Percentiles rank a stretch among this genome's conserved stretches.
Evolutionary conservation across 2,888 invertebrate genomes (phyloP).

Genomic region (Pollenia amentaria): DNA sequence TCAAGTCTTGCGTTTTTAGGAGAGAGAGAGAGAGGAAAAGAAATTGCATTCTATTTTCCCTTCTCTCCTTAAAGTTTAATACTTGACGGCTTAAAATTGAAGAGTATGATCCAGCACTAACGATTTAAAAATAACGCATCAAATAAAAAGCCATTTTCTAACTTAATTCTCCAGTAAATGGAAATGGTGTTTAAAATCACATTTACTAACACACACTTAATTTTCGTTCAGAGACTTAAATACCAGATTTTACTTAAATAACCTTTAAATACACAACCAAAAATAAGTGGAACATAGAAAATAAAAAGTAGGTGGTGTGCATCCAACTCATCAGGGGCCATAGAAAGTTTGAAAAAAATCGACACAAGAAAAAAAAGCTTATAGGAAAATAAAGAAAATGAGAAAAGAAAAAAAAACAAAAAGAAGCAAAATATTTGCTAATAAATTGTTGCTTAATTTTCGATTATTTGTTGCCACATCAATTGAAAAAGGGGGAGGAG

Average conservation of each 20-base stretch:
- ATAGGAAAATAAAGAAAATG: background rate
- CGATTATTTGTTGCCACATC: conserved; percentile 63
- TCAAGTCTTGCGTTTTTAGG: no score
- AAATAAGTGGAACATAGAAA: conserved; percentile 8
- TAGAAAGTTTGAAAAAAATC: conserved; percentile 28
- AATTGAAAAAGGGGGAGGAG: background rate
- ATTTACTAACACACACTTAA: background rate
- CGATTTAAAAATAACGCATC: no score
- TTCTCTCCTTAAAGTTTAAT: no score
- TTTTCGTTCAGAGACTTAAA: conserved; percentile 11
- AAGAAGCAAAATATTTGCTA: conserved; percentile 51
- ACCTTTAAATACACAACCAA: conserved; percentile 36
- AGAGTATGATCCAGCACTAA: no score
- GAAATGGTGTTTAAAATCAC: conserved; percentile 20
- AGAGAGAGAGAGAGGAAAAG: no score
- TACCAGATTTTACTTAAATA: conserved; percentile 14
- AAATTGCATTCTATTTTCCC: no score
- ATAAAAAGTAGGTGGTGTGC: conserved; percentile 10
- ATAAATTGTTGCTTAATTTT: conserved; percentile 72
- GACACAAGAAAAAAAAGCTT: conserved; percentile 7
- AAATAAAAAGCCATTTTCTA: no score
- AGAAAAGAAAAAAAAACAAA: background rate
- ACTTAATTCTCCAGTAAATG: no score
- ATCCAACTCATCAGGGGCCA: background rate
- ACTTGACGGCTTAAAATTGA: no score